A percentile compares a stretch with the other conserved stretches of the same genome.
These are phyloP conservation scores for Cromileptes altivelis DNA, from an alignment of 2,113 vertebrate species.

Conservation along the genomic window DNA sequence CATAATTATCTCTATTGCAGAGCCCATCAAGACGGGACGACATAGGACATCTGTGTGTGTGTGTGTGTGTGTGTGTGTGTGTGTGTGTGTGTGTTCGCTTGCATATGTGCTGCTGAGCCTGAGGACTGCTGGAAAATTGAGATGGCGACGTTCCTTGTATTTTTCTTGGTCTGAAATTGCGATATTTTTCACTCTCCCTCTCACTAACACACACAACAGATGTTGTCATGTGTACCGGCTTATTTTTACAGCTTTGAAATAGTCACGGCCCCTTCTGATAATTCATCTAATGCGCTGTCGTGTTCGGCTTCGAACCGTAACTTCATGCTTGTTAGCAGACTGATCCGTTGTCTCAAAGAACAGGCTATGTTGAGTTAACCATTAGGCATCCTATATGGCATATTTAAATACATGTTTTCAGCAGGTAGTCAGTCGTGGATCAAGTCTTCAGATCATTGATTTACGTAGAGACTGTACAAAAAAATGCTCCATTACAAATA, in stretches of 20 bases:
- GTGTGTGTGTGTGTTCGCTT: constrained; percentile 50
- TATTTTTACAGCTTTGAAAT: constrained; percentile 80
- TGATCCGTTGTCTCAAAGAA: constrained; percentile 41
- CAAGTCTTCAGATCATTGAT: neutral
- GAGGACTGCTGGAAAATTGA: constrained; percentile 66
- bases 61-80: constrained; percentile 48
- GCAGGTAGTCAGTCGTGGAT: neutral
- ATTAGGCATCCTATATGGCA: constrained; percentile 1
- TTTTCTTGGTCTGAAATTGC: constrained; percentile 63
- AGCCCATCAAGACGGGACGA: constrained; percentile 64
- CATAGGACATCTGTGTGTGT: constrained; percentile 75
- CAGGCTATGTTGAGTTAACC: constrained; percentile 17
- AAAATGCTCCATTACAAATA: neutral
- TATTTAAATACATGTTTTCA: constrained; percentile 9
- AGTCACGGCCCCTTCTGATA: constrained; percentile 57
- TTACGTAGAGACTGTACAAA: too few species aligned
- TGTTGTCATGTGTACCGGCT: constrained; percentile 65
- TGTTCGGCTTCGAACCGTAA: constrained; percentile 59
- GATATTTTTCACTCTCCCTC: constrained; percentile 48
- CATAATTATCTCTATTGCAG: constrained; percentile 82
- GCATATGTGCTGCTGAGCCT: constrained; percentile 53
- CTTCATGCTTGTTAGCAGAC: constrained; percentile 64
- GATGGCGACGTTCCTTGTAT: constrained; percentile 66
- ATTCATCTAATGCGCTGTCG: constrained; percentile 67
- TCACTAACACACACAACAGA: constrained; percentile 62